Conservation (phyloP, 2,888 invertebrate genomes). For the Siphonodentalium dalli region DNA sequence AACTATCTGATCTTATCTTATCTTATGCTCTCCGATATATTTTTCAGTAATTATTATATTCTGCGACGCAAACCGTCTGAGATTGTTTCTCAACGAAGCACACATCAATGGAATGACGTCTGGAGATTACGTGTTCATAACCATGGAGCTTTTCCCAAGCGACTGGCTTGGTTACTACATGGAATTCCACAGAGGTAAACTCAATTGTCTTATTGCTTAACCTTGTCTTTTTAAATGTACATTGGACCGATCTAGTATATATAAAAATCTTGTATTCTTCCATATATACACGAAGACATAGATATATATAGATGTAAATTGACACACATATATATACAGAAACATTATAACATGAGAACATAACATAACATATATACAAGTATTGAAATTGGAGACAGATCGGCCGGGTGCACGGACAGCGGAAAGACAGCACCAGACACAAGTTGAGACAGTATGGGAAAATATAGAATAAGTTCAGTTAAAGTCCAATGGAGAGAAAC, state of each 20-base stretch:
- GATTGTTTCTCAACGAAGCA: slow-evolving; percentile 38
- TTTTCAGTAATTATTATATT: slow-evolving; percentile 40
- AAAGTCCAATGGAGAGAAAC: no score
- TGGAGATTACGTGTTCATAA: slow-evolving; percentile 44
- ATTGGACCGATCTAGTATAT: background rate
- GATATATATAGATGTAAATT: background rate
- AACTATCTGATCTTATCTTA: background rate
- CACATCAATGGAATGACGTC: slow-evolving; percentile 37
- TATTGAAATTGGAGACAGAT: no score
- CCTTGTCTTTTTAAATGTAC: background rate
- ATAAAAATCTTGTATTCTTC: background rate
- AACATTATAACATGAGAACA: no score
- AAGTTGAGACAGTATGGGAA: no score
- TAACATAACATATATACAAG: no score
- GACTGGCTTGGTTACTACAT: slow-evolving; percentile 41
- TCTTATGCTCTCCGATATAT: background rate
- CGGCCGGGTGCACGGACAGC: no score
- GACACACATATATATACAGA: background rate
- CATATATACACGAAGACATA: background rate
- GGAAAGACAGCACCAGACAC: no score
- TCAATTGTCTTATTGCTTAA: background rate
- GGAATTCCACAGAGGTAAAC: slow-evolving; percentile 33
- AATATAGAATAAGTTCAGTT: no score
- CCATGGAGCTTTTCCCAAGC: slow-evolving; percentile 42
- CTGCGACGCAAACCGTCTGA: slow-evolving; percentile 36